Conservation (phyloP, 1,140 invertebrate species). For the Ptiloglossa arizonensis region DNA sequence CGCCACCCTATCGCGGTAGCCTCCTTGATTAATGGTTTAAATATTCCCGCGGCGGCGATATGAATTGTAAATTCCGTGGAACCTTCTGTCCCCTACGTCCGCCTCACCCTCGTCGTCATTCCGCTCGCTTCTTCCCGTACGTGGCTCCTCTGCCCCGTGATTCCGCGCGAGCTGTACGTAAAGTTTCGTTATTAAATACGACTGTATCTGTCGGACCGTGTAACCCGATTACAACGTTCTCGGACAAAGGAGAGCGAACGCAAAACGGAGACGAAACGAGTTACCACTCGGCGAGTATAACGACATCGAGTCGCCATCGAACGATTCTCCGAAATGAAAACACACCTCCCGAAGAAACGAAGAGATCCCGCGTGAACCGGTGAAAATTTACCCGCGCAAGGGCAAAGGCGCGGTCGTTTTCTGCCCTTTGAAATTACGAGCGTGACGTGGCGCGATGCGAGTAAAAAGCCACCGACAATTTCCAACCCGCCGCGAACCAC, state of each 20-base stretch:
- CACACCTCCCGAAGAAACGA: no score
- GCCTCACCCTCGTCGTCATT: not conserved
- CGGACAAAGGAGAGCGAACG: no score
- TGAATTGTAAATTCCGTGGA: slow-evolving; percentile 75
- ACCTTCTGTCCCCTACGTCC: slow-evolving; percentile 41
- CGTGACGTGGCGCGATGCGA: not conserved
- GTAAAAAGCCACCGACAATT: not conserved
- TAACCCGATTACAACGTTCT: not conserved
- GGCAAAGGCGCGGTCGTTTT: not conserved
- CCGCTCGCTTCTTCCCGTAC: not conserved
- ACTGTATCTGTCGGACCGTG: not conserved
- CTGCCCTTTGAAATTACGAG: not conserved
- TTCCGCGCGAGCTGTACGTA: slow-evolving; percentile 5
- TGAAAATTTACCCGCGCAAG: not conserved
- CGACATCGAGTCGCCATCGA: no score
- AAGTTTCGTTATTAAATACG: slow-evolving; percentile 47
- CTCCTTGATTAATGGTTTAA: slow-evolving; percentile 75
- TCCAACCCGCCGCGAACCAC: not conserved
- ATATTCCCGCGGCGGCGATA: slow-evolving; percentile 70
- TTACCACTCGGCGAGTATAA: not conserved
- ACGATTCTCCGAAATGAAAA: no score
- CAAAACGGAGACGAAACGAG: not conserved
- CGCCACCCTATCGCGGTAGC: slow-evolving; percentile 48
- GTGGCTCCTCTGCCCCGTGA: slow-evolving; percentile 1
- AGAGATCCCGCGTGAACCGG: no score